Evolutionary conservation across 1,140 invertebrate species (phyloP), one percentile per base, ranked within the genome.

Genomic region (Dendrolimus punctatus): DNA sequence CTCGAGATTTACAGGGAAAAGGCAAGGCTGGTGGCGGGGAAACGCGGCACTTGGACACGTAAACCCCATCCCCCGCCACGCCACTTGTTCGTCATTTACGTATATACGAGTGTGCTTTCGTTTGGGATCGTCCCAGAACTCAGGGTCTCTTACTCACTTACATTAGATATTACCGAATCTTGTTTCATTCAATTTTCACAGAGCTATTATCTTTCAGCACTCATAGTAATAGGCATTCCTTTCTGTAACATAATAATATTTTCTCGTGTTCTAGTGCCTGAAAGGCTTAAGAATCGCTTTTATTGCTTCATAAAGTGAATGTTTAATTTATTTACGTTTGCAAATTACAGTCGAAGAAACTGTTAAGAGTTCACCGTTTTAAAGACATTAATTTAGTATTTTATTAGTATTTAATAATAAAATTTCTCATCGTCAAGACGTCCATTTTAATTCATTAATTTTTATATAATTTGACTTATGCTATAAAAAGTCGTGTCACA

Each of bases 91-190:
- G 73, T 79, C 76, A 76, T 76, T 78, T 78, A 71, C 72, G 70
- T 73, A 78, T 70, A 75, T 81, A 78, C 80, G 71, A 80, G 77
- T 77, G 75, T 75, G 75, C 75, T 82, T 80, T 77, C 68, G 71
- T 78, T 73, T 71, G 72, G 71, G 68, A 78, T 69, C 64, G 66
- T 67, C 68, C 53, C 58, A 58, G 57, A 64, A 68, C 61, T 73
- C 61, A 54, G 62, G 57, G 57, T 58, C 69, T 71, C 65, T 73
- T 65, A 69, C 67, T 77, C 68, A 69, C 72, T 73, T 79, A 79
- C 69, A 81, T 78, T 68, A 71, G 60, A 71, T 58, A 62, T 70
- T 72, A 75, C 66, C 61, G 66, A 76, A 79, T 77, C 65, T 73
- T 70, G 66, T 76, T 71, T 72, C 71, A 77, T 81, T 78, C 68